Evolutionary conservation across 2,113 vertebrate genomes (phyloP).

Genomic region (Panthera tigris): DNA sequence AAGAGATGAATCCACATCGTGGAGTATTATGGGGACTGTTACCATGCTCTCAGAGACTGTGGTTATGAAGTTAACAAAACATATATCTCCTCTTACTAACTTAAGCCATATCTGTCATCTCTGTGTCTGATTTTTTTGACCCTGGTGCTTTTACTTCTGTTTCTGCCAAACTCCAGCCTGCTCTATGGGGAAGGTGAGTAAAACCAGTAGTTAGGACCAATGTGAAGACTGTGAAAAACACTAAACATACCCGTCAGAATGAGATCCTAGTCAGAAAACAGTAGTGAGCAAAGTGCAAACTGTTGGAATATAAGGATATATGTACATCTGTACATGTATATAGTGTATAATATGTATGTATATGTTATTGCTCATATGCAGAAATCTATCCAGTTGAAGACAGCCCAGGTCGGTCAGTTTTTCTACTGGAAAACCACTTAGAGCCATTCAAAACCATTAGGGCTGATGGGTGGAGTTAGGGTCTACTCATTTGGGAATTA

Average conservation of each 20-base stretch:
- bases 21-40: slow-evolving; percentile 75
- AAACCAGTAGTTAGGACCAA: slow-evolving; percentile 70
- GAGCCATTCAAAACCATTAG: slow-evolving; percentile 65
- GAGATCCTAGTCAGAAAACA: slow-evolving; percentile 55
- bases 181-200: slow-evolving; percentile 78
- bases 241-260: slow-evolving; percentile 34
- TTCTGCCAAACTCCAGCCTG: slow-evolving; percentile 80
- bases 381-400: slow-evolving; percentile 77
- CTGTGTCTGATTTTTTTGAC: slow-evolving; percentile 75
- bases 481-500: slow-evolving; percentile 34
- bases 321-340: slow-evolving; percentile 79
- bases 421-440: slow-evolving; percentile 64
- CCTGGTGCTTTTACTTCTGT: slow-evolving; percentile 87
- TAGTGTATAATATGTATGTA: slow-evolving; percentile 79
- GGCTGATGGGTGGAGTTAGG: slow-evolving; percentile 4
- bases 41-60: slow-evolving; percentile 76
- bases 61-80: slow-evolving; percentile 75
- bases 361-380: slow-evolving; percentile 80
- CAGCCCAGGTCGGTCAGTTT: slow-evolving; percentile 53
- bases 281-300: slow-evolving; percentile 68
- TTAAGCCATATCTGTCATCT: slow-evolving; percentile 84
- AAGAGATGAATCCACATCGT: slow-evolving; percentile 63
- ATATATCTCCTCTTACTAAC: slow-evolving; percentile 77
- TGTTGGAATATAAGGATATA: slow-evolving; percentile 75
- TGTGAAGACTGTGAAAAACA: slow-evolving; percentile 58